A percentile compares a stretch with the other conserved stretches of the same genome.
Conservation (phyloP, 2,888 invertebrate species). For the Patella pellucida region DNA sequence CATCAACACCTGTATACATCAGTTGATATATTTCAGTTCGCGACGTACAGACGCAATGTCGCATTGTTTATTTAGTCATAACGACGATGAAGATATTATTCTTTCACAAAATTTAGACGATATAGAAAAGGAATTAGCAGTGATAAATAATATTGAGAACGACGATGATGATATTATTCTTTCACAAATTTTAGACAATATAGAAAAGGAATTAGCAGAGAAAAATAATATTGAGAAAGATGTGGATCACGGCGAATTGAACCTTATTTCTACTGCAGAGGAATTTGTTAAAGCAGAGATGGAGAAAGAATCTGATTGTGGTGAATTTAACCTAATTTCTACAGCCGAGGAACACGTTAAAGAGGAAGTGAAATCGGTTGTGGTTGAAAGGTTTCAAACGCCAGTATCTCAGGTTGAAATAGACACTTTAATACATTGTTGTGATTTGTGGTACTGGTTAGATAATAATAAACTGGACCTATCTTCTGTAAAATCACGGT, state of each 20-base stretch:
- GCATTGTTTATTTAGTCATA: not conserved
- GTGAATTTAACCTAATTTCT: no score
- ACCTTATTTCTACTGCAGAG: not conserved
- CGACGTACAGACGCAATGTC: conserved; percentile 5
- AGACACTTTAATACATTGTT: not conserved
- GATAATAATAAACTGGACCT: no score
- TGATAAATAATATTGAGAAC: no score
- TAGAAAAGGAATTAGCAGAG: not conserved
- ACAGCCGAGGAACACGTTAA: not conserved
- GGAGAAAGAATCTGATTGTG: not conserved
- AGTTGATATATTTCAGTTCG: conserved; percentile 3
- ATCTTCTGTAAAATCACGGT: no score
- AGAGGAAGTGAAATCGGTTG: conserved; percentile 3
- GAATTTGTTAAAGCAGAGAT: not conserved
- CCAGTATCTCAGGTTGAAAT: not conserved
- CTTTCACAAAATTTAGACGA: conserved; percentile 6
- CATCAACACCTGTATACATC: conserved; percentile 7
- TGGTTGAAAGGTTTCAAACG: conserved; percentile 2
- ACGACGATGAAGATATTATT: not conserved
- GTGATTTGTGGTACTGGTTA: no score
- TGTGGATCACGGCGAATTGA: not conserved
- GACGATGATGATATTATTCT: no score
- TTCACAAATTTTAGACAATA: not conserved
- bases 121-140: not conserved
- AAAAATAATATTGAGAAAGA: not conserved